phyloP scores from a whole-genome alignment of 2,888 invertebrate species.

The Andrena fulva region DNA sequence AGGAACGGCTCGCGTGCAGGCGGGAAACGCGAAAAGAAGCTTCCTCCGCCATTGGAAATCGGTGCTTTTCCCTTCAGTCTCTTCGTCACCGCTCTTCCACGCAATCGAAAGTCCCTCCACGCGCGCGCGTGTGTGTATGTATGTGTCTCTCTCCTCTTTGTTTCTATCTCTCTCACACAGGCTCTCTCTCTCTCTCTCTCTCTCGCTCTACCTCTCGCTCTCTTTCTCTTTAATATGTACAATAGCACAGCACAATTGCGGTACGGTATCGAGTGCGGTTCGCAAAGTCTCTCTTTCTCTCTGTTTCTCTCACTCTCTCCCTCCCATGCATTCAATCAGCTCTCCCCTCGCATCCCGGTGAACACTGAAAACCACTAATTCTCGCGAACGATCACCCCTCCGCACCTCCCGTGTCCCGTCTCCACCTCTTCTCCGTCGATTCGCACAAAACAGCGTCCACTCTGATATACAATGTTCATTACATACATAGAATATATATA shows the following conservation, averaged over 20 bases:
- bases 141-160: background rate
- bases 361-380: slow-evolving; percentile 43
- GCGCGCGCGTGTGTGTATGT: background rate
- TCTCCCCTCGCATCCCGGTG: slow-evolving; percentile 22
- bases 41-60: background rate
- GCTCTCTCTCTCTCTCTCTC: background rate
- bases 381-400: slow-evolving; percentile 42
- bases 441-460: slow-evolving; percentile 71
- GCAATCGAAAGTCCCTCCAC: slow-evolving; percentile 22
- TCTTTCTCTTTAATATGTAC: slow-evolving; percentile 71
- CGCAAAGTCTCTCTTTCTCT: slow-evolving; percentile 48
- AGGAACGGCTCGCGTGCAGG: slow-evolving; percentile 46
- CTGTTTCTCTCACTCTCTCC: slow-evolving; percentile 25
- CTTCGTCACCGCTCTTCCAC: slow-evolving; percentile 15
- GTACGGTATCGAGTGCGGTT: slow-evolving; percentile 75
- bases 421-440: slow-evolving; percentile 46
- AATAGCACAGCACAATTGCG: slow-evolving; percentile 78
- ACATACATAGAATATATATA: slow-evolving; percentile 65
- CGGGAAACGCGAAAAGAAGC: slow-evolving; percentile 46
- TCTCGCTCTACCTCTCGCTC: background rate
- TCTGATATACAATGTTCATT: slow-evolving; percentile 71
- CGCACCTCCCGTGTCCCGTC: slow-evolving; percentile 30
- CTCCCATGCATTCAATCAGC: slow-evolving; percentile 28
- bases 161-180: background rate
- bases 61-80: background rate